Conservation (phyloP, 2,888 invertebrate species). For the Athetis lepigone region DNA sequence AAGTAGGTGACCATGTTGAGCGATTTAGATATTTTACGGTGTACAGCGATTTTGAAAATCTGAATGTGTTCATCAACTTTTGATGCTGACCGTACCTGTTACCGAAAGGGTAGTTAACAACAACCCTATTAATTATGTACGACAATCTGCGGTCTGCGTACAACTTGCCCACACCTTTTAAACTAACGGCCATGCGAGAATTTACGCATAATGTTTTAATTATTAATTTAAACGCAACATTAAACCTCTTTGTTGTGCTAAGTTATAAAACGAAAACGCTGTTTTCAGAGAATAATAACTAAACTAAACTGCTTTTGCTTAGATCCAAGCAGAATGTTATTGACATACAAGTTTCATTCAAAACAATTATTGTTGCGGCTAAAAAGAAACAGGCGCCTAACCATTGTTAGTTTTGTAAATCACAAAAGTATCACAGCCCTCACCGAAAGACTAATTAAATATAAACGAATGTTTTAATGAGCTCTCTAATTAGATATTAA, state of each 20-base stretch:
- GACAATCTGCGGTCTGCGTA: slow-evolving; percentile 48
- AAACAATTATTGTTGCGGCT: slow-evolving; percentile 26
- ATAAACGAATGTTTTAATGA: slow-evolving; percentile 36
- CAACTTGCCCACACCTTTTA: slow-evolving; percentile 43
- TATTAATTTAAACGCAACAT: slow-evolving; percentile 11
- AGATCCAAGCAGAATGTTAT: neutral
- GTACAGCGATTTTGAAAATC: no score
- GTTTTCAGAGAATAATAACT: neutral
- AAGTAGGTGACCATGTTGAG: no score
- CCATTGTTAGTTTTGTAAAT: slow-evolving; percentile 2
- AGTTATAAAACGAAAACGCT: slow-evolving; percentile 1
- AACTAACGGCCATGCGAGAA: slow-evolving; percentile 31
- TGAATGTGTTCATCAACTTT: no score
- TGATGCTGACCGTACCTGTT: slow-evolving; percentile 16
- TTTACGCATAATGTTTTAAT: slow-evolving; percentile 29
- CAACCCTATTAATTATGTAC: slow-evolving; percentile 47
- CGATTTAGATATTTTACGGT: no score
- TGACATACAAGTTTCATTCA: neutral
- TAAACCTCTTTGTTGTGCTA: neutral
- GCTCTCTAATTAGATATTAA: slow-evolving; percentile 33
- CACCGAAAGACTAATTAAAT: slow-evolving; percentile 24
- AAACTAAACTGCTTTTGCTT: neutral
- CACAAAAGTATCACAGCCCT: slow-evolving; percentile 5
- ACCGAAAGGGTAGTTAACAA: slow-evolving; percentile 21
- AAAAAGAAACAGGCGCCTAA: slow-evolving; percentile 27